Percentiles rank a stretch among this genome's conserved stretches.
Evolutionary conservation across 2,797 vertebrate species (phyloP).

Genomic region (Alcedo quadribrachys): DNA sequence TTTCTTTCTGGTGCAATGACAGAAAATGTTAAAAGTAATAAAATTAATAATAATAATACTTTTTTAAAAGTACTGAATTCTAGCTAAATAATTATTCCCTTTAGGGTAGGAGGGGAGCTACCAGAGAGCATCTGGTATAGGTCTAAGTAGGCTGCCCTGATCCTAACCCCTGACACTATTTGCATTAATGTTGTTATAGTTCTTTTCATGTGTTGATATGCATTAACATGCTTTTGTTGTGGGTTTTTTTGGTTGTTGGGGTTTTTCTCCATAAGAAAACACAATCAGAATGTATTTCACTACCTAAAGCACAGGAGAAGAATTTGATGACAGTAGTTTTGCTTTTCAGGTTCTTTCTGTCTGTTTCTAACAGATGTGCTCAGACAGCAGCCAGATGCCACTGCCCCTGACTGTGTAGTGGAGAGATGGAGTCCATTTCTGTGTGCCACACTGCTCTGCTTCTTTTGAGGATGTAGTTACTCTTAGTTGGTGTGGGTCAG

Average conservation of each 20-base stretch:
- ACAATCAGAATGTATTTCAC: neutral
- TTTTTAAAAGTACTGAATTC: neutral
- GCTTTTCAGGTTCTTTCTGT: neutral
- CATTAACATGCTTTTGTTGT: neutral
- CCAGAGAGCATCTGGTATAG: too few relatives aligned
- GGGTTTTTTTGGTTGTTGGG: too few relatives aligned
- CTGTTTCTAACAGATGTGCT: neutral
- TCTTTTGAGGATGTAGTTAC: too few relatives aligned
- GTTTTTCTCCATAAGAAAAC: rapidly evolving
- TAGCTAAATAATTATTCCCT: neutral
- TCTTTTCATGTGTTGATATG: neutral
- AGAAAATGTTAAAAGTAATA: neutral
- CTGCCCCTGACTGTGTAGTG: neutral
- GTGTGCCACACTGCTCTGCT: neutral
- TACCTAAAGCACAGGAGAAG: neutral
- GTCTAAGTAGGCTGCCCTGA: too few relatives aligned
- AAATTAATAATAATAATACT: neutral
- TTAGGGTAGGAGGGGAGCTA: too few relatives aligned
- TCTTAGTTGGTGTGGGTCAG: neutral
- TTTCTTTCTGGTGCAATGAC: neutral
- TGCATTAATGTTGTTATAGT: neutral
- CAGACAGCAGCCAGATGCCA: neutral
- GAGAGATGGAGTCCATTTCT: neutral
- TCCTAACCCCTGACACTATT: too few relatives aligned
- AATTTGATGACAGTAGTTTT: neutral